These are phyloP conservation scores for Chionoecetes opilio DNA, from an alignment of 1,140 invertebrate species.

Conservation along the genomic window DNA sequence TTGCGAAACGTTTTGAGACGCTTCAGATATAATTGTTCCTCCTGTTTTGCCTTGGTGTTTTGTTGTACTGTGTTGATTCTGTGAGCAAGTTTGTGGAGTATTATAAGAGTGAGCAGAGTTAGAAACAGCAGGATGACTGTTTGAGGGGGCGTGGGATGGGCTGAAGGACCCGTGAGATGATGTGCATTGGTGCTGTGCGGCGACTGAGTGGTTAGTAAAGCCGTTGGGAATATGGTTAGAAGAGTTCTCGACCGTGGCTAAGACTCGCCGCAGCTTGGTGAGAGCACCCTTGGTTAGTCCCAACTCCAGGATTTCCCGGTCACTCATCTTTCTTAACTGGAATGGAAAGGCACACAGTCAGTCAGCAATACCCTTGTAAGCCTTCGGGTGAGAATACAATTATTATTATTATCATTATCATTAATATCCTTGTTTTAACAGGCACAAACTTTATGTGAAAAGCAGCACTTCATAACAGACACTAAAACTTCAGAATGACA, in stretches of 20 bases:
- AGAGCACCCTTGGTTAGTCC: slow-evolving; percentile 59
- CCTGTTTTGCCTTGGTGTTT: slow-evolving; percentile 43
- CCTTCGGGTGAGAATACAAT: too few relatives aligned
- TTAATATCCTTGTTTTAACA: too few relatives aligned
- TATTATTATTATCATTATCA: too few relatives aligned
- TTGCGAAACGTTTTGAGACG: slow-evolving; percentile 24
- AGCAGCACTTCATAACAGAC: too few relatives aligned
- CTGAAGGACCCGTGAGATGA: slow-evolving; percentile 47
- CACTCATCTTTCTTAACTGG: slow-evolving; percentile 68
- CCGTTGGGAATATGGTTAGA: slow-evolving; percentile 64
- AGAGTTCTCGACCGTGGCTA: slow-evolving; percentile 50
- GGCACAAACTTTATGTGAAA: too few relatives aligned
- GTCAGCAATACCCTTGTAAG: too few relatives aligned
- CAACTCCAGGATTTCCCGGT: slow-evolving; percentile 62
- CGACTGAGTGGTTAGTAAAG: slow-evolving; percentile 63
- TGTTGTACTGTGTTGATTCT: slow-evolving; percentile 51
- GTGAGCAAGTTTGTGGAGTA: slow-evolving; percentile 37
- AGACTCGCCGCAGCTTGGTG: slow-evolving; percentile 49
- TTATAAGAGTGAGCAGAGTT: background rate
- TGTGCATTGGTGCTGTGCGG: slow-evolving; percentile 41
- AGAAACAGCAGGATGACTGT: slow-evolving; percentile 42
- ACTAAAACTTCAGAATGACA: too few relatives aligned
- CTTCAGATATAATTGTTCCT: background rate
- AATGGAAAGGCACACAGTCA: background rate
- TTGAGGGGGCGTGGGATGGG: slow-evolving; percentile 36